These are phyloP conservation scores for Zelostemma sp. DNA, from an alignment of 1,140 invertebrate species.

Conservation along the genomic window DNA sequence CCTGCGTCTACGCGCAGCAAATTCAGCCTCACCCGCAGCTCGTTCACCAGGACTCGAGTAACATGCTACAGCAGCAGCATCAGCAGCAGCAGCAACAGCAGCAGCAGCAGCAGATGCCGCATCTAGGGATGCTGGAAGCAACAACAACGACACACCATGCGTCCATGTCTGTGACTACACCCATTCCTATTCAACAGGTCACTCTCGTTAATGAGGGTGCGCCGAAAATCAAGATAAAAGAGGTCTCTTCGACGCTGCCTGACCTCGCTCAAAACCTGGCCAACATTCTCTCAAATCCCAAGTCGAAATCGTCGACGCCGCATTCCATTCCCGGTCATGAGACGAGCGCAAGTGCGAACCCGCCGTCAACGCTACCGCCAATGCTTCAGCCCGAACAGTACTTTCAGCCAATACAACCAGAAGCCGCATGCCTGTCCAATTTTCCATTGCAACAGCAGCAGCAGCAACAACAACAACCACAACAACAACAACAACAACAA, in stretches of 20 bases:
- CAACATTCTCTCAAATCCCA: conserved; percentile 68
- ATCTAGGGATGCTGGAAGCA: no score
- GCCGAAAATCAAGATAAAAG: conserved; percentile 63
- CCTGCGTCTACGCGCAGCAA: conserved; percentile 30
- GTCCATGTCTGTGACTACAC: conserved; percentile 13
- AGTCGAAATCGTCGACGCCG: conserved; percentile 60
- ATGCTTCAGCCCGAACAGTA: conserved; percentile 58
- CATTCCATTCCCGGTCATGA: conserved; percentile 52
- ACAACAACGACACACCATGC: conserved; percentile 38
- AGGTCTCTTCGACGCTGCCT: conserved; percentile 65
- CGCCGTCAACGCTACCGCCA: conserved; percentile 28
- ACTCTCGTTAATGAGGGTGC: conserved; percentile 32
- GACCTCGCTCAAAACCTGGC: conserved; percentile 67
- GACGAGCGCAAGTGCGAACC: conserved; percentile 21
- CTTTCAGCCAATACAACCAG: conserved; percentile 63
- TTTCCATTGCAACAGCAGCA: conserved; percentile 47
- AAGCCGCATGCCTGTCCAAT: conserved; percentile 37
- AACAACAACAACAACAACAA: conserved; percentile 32
- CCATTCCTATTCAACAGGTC: conserved; percentile 13
- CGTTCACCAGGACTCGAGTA: conserved; percentile 15
- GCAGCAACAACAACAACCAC: conserved; percentile 45
- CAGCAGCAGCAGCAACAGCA: conserved; percentile 5
- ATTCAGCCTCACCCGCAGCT: conserved; percentile 21
- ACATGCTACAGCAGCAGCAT: no score
- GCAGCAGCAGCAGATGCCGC: no score